These are phyloP conservation scores for Emydoidea blandingii DNA, from an alignment of 2,797 vertebrate species.

Conservation along the genomic window DNA sequence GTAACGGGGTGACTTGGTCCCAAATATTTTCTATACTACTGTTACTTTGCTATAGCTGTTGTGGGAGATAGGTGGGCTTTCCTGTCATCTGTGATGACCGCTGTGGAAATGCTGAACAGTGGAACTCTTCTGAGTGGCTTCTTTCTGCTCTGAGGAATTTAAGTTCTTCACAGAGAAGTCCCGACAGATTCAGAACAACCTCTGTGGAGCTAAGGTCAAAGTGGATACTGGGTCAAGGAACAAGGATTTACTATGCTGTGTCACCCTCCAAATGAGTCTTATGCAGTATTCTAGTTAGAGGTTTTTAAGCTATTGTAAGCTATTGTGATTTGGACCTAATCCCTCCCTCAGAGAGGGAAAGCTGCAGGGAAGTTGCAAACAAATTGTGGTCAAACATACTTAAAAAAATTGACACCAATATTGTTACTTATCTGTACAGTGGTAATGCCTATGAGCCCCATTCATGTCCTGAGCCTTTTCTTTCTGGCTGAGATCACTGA, in stretches of 20 bases:
- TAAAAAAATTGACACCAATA: neutral
- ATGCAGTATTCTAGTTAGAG: neutral
- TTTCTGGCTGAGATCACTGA: neutral
- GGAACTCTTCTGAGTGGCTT: neutral
- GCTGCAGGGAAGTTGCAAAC: neutral
- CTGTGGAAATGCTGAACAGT: neutral
- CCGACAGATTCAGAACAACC: neutral
- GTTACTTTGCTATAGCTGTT: neutral
- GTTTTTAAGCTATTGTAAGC: neutral
- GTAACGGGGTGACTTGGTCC: neutral
- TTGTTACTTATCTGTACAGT: neutral
- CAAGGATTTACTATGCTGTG: neutral
- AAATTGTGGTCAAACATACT: neutral
- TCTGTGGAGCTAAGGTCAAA: neutral
- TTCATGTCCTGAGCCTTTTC: neutral
- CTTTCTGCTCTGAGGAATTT: neutral
- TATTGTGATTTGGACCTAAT: neutral
- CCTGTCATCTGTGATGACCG: neutral
- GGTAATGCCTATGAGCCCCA: neutral
- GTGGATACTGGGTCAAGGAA: neutral
- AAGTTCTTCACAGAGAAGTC: neutral
- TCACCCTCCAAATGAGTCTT: neutral
- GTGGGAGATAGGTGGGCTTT: neutral
- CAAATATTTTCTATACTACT: neutral
- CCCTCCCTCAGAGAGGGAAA: neutral